Evolutionary conservation across 2,113 vertebrate species (phyloP), one percentile per base, ranked within the genome.

Genomic region (Scalopus aquaticus): DNA sequence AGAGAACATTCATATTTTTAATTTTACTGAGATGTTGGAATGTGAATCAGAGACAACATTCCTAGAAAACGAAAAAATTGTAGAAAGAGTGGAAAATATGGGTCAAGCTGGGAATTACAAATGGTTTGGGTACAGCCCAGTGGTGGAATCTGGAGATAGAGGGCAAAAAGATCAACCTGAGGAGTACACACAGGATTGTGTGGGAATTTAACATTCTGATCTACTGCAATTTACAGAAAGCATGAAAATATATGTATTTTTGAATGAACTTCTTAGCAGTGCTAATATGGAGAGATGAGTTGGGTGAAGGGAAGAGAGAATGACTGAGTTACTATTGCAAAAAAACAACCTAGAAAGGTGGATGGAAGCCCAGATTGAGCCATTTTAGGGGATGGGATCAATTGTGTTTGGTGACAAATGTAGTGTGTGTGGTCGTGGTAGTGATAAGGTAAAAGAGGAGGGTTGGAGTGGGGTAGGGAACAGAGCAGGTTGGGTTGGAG

Each of bases 1-100:
- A 91, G 26, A 85, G 8, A 72, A 42, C 17, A 65, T 74, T 62
- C 77, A 87, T 12, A 80, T 62, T 89, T 91, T 88, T 17, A 95
- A 73, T 88, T 54, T 60, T 46, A 69, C 67, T 30, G 70, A 94
- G 78, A 88, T 80, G 35, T 49, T 79, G 65, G 56, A 46, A 88
- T 32, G 24, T n/a, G 28, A 81, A 49, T 20, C 70, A 83, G 77
- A 89, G 11, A 22, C 19, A 15, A 17, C 0, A 42, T 46, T 88
- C 35, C 4, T 81, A 76, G 58, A 88, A 64, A 35, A 39, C 6
- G 46, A 81, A 84, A 56, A 22, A 42, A 73, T 0, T 28, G 3
- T 9, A 51, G 30, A 42, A 32, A 69, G n/a, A 70, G 30, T 28
- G 73, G 78, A 78, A 72, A 90, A n/a, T 70, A 30, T 17, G 26